phyloP scores from a whole-genome alignment of 2,888 invertebrate species.

The Diabrotica balteata region DNA sequence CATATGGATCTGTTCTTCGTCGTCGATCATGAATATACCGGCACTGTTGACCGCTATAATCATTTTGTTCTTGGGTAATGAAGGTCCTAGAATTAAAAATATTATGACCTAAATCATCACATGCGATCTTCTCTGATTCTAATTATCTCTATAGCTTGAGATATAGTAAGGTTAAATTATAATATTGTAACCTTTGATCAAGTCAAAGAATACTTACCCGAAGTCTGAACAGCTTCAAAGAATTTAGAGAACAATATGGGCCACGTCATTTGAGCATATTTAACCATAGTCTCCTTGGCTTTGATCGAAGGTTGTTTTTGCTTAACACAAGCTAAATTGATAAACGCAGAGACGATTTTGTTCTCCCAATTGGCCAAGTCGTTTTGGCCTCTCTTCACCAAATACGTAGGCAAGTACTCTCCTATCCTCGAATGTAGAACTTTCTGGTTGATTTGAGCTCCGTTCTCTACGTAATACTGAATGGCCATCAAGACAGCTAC shows the following conservation, averaged over 20 bases:
- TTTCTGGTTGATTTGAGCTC: constrained; percentile 71
- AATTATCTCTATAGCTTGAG: no score
- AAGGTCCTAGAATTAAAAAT: constrained; percentile 74
- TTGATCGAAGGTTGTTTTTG: constrained; percentile 70
- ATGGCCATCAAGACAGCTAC: constrained; percentile 88
- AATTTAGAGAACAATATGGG: constrained; percentile 93
- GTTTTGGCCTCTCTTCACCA: constrained; percentile 60
- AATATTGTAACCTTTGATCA: no score
- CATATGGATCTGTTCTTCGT: constrained; percentile 87
- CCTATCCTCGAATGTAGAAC: constrained; percentile 72
- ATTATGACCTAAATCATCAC: background rate
- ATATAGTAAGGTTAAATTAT: no score
- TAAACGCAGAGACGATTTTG: constrained; percentile 75
- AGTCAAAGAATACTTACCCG: background rate
- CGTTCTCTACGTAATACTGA: constrained; percentile 87
- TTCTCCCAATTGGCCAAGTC: constrained; percentile 74
- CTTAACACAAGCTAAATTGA: constrained; percentile 74
- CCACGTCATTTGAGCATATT: constrained; percentile 89
- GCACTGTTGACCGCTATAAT: constrained; percentile 95
- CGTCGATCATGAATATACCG: constrained; percentile 91
- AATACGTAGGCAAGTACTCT: constrained; percentile 82
- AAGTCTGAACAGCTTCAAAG: constrained; percentile 75
- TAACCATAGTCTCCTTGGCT: constrained; percentile 90
- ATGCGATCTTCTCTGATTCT: no score
- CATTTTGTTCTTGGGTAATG: constrained; percentile 73